Base-by-base conservation (phyloP, 2,888 invertebrate species). In the Aspidiotus rigidus region DNA sequence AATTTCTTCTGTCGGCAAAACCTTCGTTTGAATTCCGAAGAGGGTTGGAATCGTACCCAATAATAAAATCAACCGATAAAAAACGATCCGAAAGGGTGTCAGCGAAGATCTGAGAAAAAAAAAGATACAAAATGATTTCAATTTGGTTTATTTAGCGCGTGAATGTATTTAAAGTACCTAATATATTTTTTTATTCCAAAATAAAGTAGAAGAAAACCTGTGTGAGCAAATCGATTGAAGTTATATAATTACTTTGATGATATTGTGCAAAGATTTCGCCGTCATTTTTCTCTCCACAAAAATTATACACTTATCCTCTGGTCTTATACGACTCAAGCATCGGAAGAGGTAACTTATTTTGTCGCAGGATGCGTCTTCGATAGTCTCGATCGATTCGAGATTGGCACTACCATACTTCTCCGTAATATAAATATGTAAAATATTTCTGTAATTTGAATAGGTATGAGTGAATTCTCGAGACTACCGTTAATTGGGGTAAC, bases 271-370 rank as follows among this genome's bases (percentile, higher is more conserved):
- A 7, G 88, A 81, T 78, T 89, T 88, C 0, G 91, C 88, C 0
- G 89, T 87, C 73, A 87, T 86, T 62, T 91, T 80, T 73, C 86
- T 81, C 74, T 85, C 79, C 0, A 88, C 86, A 77, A 92, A 90
- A 71, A 92, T 81, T 16, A 92, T 83, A 0, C 72, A 72, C 3
- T 74, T 74, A 60, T 77, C 74, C 72, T 77, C 74, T 39, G 75
- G 63, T 49, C 72, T 59, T 16, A 73, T 86, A 53, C 81, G 79
- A 69, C 82, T 80, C 9, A 93, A 76, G 71, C 86, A 79, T 0
- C 81, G 77, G 2, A 92, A 76, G 44, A 93, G 77, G 53, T 81
- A 76, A 6, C 80, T 73, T 0, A 93, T 76, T 79, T 89, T 88
- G n/a, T 84, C 80, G 0, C 86, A 84, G 0, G 87, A 86, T 77